Evolutionary conservation across 53 echinoderm and acorn worm genomes (phyloP).

Genomic region (Zoroaster sp.): DNA sequence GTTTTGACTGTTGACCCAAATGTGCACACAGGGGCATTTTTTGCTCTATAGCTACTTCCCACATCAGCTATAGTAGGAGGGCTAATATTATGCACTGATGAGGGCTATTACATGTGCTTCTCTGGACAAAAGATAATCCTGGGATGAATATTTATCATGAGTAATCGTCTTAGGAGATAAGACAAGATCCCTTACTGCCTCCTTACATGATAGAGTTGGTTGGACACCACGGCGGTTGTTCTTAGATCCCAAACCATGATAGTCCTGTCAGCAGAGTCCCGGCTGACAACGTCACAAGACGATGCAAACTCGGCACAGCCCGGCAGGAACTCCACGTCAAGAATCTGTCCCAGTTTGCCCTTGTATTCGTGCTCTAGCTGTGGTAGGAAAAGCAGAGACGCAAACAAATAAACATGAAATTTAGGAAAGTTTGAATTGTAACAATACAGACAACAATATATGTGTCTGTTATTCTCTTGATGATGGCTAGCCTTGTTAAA

Average conservation of each 20-base stretch:
- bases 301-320: constrained; percentile 78
- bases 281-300: constrained; percentile 85
- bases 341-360: constrained; percentile 78
- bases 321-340: constrained; percentile 80
- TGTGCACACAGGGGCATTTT: too few relatives aligned
- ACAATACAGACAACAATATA: background rate
- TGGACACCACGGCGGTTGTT: constrained; percentile 88
- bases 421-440: background rate
- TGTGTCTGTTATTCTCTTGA: too few relatives aligned
- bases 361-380: constrained; percentile 44
- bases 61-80: too few relatives aligned
- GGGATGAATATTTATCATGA: background rate
- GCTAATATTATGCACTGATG: too few relatives aligned
- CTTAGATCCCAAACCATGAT: constrained; percentile 92
- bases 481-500: too few relatives aligned
- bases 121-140: background rate
- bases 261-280: constrained; percentile 82
- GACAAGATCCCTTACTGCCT: background rate
- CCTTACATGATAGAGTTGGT: constrained; percentile 98
- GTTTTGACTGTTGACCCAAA: too few relatives aligned
- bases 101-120: background rate
- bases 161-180: background rate
- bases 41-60: too few relatives aligned
- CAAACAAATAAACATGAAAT: background rate
- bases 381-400: background rate